Conservation (phyloP, 2,113 vertebrate species). For the Pomatorhinus ruficollis region DNA sequence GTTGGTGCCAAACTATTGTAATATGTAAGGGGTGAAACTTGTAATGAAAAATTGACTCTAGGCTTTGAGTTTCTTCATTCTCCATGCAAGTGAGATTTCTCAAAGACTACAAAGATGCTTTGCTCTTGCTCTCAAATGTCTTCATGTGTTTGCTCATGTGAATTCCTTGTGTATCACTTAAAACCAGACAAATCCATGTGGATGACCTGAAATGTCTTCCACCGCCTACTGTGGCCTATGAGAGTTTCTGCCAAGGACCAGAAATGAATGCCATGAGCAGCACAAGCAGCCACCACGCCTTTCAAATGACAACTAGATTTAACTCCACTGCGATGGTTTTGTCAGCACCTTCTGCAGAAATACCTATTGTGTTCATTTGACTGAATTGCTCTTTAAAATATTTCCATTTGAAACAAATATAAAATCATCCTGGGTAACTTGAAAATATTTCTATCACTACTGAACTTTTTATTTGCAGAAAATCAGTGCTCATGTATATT, state of each 20-base stretch:
- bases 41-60: not conserved
- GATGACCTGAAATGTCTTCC: not conserved
- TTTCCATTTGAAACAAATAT: not conserved
- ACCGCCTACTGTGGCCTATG: fast-evolving
- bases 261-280: not conserved
- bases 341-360: not conserved
- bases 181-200: not conserved
- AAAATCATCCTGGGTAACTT: not conserved
- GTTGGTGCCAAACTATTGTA: not conserved
- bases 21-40: not conserved
- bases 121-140: not conserved
- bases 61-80: not conserved
- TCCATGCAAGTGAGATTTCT: not conserved
- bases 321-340: not conserved
- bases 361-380: not conserved
- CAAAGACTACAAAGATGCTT: not conserved
- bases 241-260: not conserved
- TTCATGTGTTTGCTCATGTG: not conserved
- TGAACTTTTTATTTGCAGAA: not conserved
- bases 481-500: not conserved
- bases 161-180: not conserved
- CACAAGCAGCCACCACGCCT: not conserved
- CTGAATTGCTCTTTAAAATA: not conserved
- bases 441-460: not conserved
- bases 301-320: not conserved